These are phyloP conservation scores for Agrilus mali DNA, from an alignment of 2,888 invertebrate species.

Conservation along the genomic window DNA sequence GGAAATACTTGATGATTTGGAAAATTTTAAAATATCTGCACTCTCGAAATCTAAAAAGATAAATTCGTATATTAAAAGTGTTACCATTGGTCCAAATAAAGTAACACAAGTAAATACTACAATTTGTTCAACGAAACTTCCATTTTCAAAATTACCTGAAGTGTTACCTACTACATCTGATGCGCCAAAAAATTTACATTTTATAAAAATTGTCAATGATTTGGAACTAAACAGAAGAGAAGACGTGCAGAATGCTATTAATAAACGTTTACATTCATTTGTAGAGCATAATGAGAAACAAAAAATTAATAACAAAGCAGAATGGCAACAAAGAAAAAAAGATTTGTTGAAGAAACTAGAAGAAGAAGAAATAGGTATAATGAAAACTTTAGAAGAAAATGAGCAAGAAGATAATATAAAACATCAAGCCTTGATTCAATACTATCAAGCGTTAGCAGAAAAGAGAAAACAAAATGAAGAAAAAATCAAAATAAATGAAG, in stretches of 20 bases:
- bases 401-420: conserved; percentile 41
- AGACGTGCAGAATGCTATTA: conserved; percentile 27
- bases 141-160: not conserved
- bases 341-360: conserved; percentile 31
- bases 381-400: conserved; percentile 37
- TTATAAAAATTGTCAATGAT: conserved; percentile 17
- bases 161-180: conserved; percentile 7
- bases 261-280: conserved; percentile 27
- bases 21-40: conserved; percentile 44
- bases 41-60: conserved; percentile 44
- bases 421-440: conserved; percentile 39
- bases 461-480: conserved; percentile 39
- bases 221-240: conserved; percentile 21
- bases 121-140: not conserved
- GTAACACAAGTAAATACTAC: conserved; percentile 1
- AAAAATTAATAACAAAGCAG: conserved; percentile 17
- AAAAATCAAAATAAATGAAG: conserved; percentile 37
- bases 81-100: conserved; percentile 39
- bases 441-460: conserved; percentile 29
- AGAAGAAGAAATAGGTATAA: conserved; percentile 36
- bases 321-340: conserved; percentile 27
- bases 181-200: no score
- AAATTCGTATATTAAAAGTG: conserved; percentile 38
- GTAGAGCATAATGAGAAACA: conserved; percentile 25
- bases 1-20: conserved; percentile 12